Evolutionary conservation across 2,888 invertebrate species (phyloP).

Genomic region (Drosophila kambysellisi): DNA sequence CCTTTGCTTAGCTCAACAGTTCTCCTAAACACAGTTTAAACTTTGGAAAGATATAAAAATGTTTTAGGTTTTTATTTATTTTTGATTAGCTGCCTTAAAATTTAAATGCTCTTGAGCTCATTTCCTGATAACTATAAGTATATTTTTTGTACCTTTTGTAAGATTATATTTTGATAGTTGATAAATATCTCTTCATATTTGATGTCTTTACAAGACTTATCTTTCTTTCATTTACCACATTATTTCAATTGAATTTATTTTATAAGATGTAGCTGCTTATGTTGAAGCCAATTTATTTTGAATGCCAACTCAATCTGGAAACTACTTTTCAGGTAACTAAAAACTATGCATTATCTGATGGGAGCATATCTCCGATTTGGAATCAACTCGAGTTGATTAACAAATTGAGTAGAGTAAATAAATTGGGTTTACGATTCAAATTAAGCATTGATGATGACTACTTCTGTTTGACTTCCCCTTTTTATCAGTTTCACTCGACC

Average conservation of each 20-base stretch:
- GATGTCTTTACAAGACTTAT: neutral
- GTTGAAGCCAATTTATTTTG: neutral
- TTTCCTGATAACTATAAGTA: neutral
- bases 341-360: neutral
- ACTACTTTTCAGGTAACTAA: too few species aligned
- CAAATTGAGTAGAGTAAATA: neutral
- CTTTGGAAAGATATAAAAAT: neutral
- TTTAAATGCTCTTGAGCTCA: neutral
- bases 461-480: constrained; percentile 37
- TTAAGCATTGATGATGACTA: constrained; percentile 13
- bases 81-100: neutral
- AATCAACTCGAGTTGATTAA: constrained; percentile 6
- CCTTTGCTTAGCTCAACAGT: neutral
- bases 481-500: constrained; percentile 16
- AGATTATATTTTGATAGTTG: neutral
- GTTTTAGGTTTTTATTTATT: neutral
- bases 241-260: neutral
- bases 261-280: neutral
- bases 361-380: neutral
- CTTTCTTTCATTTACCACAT: neutral
- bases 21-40: neutral
- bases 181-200: neutral
- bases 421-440: constrained; percentile 35
- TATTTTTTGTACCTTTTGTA: neutral
- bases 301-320: neutral